A percentile compares a stretch with the other conserved stretches of the same genome.
These are phyloP conservation scores for Crax fasciolata DNA, from an alignment of 2,797 vertebrate species.

Conservation along the genomic window DNA sequence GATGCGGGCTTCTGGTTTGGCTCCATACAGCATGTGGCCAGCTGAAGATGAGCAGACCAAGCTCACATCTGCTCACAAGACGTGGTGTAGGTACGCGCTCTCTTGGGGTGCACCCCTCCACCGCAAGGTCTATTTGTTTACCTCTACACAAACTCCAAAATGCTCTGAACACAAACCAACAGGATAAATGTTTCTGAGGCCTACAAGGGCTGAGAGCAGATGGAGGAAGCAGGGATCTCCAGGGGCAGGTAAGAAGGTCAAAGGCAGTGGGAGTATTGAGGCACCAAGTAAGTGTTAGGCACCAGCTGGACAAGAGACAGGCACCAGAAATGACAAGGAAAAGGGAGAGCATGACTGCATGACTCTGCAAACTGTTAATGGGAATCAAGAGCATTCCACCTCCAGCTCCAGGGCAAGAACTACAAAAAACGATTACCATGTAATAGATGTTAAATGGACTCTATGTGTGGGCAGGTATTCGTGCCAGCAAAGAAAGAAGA, in stretches of 20 bases:
- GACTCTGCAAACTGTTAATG: neutral
- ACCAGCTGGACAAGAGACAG: neutral
- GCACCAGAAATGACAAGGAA: neutral
- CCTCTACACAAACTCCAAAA: neutral
- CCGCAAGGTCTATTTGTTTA: neutral
- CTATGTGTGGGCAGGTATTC: rapidly evolving
- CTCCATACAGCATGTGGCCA: neutral
- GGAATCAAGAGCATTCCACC: neutral
- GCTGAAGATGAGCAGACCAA: neutral
- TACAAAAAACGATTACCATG: neutral
- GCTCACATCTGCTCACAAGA: rapidly evolving
- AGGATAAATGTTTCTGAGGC: neutral
- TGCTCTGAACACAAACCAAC: neutral
- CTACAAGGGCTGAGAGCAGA: neutral
- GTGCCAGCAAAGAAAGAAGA: neutral
- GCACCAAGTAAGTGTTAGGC: neutral
- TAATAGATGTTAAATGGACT: neutral
- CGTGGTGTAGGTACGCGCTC: rapidly evolving
- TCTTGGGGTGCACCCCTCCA: neutral
- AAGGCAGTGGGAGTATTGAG: neutral
- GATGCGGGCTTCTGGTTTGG: conserved; percentile 32
- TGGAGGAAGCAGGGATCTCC: rapidly evolving
- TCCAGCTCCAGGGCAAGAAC: neutral
- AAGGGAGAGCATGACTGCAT: neutral
- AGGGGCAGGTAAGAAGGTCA: neutral